Evolutionary conservation across 2,113 vertebrate genomes (phyloP).

Genomic region (Anolis sagrei): DNA sequence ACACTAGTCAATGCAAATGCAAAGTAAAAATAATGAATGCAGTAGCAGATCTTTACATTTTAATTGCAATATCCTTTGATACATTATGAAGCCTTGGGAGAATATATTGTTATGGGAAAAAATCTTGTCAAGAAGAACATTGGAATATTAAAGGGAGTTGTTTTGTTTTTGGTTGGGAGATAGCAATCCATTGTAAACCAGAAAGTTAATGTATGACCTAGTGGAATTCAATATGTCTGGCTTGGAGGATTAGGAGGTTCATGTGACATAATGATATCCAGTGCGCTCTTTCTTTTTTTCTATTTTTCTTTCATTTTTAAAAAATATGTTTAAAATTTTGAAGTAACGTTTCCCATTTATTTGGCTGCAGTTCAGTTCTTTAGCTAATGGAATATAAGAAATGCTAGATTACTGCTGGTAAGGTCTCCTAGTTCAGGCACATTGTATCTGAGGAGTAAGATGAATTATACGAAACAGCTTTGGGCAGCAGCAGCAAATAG

Average conservation of each 20-base stretch:
- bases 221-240: not conserved
- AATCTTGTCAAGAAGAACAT: not conserved
- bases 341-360: not conserved
- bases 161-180: not conserved
- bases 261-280: not conserved
- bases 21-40: conserved; percentile 24
- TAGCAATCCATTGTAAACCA: not conserved
- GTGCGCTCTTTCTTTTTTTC: not conserved
- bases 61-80: conserved; percentile 15
- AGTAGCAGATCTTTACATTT: conserved; percentile 1
- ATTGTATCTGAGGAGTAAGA: too few relatives aligned
- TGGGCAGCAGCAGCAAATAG: too few relatives aligned
- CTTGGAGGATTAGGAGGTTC: not conserved
- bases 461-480: too few relatives aligned
- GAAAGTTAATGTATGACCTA: not conserved
- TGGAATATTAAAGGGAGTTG: conserved; percentile 30
- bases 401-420: not conserved
- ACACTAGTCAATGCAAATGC: conserved; percentile 26
- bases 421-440: too few relatives aligned
- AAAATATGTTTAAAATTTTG: not conserved
- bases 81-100: not conserved
- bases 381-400: not conserved
- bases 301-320: not conserved
- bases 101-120: conserved; percentile 31
- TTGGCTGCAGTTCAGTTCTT: too few relatives aligned